phyloP scores from a whole-genome alignment of 2,888 invertebrate species.

The Therioaphis trifolii region DNA sequence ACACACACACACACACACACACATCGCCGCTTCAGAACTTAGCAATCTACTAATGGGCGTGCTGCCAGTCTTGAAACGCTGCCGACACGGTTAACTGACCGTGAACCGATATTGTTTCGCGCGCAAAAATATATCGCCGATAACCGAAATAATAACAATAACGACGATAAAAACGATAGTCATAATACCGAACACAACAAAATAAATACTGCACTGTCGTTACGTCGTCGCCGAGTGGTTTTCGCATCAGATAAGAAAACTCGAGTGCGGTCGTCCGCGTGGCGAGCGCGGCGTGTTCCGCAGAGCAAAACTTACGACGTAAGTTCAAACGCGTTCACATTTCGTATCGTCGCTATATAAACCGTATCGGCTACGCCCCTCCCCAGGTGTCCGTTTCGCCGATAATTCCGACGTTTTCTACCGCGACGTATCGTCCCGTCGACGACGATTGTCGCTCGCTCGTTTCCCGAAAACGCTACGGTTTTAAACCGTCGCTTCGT shows the following conservation, averaged over 20 bases:
- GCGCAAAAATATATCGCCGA: neutral
- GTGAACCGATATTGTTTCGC: conserved; percentile 45
- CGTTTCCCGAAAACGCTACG: no score
- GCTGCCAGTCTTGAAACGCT: conserved; percentile 29
- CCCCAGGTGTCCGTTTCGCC: no score
- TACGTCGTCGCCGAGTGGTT: neutral
- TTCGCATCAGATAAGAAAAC: conserved; percentile 21
- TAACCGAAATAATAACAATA: conserved; percentile 18
- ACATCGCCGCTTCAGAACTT: neutral
- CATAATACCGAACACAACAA: neutral
- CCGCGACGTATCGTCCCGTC: no score
- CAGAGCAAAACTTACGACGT: neutral
- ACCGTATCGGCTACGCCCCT: no score
- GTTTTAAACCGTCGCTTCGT: no score
- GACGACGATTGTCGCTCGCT: no score
- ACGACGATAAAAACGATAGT: neutral
- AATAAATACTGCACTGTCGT: neutral
- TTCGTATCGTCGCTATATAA: no score
- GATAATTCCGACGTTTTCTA: no score
- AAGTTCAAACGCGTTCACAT: no score
- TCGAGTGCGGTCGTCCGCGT: neutral
- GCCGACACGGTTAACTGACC: conserved; percentile 40
- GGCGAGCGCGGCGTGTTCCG: no score
- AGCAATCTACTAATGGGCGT: conserved; percentile 16
- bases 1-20: no score